Percentiles rank a stretch among this genome's conserved stretches.
These are phyloP conservation scores for Plagiodera versicolora DNA, from an alignment of 2,888 invertebrate genomes.

Conservation along the genomic window DNA sequence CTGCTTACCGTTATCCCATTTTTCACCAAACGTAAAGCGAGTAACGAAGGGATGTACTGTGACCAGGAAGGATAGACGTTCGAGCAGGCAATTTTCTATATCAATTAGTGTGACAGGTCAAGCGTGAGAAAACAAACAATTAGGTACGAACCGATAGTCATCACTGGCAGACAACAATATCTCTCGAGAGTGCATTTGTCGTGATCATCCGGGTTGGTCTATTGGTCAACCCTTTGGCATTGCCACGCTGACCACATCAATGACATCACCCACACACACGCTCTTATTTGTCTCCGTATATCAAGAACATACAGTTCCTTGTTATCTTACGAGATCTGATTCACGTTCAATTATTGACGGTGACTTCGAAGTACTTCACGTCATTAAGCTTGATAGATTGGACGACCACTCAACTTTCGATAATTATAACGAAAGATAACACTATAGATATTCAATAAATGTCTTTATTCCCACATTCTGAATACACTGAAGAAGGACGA, in stretches of 20 bases:
- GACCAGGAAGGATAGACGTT: conserved; percentile 46
- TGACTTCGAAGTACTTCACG: conserved; percentile 40
- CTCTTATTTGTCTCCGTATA: conserved; percentile 52
- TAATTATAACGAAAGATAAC: background rate
- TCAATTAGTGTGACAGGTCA: conserved; percentile 55
- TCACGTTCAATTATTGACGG: conserved; percentile 40
- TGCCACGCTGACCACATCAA: conserved; percentile 14
- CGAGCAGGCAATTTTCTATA: conserved; percentile 54
- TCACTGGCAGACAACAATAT: conserved; percentile 42
- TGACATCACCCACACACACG: conserved; percentile 18
- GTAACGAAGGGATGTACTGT: conserved; percentile 47
- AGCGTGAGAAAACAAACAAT: conserved; percentile 58
- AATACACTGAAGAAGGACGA: too few relatives aligned
- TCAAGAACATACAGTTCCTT: conserved; percentile 39
- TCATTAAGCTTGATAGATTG: conserved; percentile 41
- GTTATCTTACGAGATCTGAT: conserved; percentile 31
- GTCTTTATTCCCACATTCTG: too few relatives aligned
- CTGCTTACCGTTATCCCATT: conserved; percentile 41
- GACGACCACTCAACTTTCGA: background rate
- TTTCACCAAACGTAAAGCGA: conserved; percentile 47
- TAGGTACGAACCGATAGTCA: conserved; percentile 49
- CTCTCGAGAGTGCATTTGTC: conserved; percentile 53
- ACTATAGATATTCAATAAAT: background rate
- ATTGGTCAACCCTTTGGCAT: conserved; percentile 35
- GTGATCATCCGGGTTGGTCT: conserved; percentile 48